These are phyloP conservation scores for Thymallus thymallus DNA, from an alignment of 2,113 vertebrate genomes.

Conservation along the genomic window DNA sequence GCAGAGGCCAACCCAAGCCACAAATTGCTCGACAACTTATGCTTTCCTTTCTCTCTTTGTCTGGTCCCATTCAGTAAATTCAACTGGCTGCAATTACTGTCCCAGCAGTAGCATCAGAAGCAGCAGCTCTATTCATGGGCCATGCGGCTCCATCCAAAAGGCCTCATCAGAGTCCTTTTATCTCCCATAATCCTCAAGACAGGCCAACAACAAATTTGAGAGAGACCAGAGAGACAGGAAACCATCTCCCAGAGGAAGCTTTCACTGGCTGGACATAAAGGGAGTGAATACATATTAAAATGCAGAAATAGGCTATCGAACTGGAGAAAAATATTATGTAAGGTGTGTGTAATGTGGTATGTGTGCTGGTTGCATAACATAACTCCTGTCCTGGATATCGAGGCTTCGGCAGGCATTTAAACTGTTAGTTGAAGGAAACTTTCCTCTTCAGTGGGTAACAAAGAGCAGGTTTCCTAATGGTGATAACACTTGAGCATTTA, in stretches of 20 bases:
- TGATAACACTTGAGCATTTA: not conserved
- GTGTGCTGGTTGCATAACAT: not conserved
- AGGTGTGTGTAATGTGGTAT: not conserved
- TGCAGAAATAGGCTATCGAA: not conserved
- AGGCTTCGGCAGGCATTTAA: not conserved
- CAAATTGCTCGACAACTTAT: not conserved
- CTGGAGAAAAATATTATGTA: not conserved
- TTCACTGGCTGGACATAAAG: no score
- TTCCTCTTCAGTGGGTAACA: not conserved
- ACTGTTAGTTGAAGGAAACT: not conserved
- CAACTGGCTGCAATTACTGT: not conserved
- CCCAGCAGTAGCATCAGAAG: not conserved
- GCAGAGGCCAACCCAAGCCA: not conserved
- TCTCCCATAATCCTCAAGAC: not conserved
- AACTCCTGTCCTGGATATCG: not conserved
- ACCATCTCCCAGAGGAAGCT: not conserved
- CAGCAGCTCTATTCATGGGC: not conserved
- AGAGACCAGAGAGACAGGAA: not conserved
- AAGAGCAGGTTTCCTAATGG: not conserved
- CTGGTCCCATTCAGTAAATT: not conserved
- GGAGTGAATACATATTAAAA: no score
- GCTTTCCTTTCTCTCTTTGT: not conserved
- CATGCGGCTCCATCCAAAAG: not conserved
- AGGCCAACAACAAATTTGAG: not conserved
- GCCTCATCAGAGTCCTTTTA: not conserved